A percentile compares a stretch with the other conserved stretches of the same genome.
Conservation (phyloP, 2,113 vertebrate species). For the Melanocharis versteri region DNA sequence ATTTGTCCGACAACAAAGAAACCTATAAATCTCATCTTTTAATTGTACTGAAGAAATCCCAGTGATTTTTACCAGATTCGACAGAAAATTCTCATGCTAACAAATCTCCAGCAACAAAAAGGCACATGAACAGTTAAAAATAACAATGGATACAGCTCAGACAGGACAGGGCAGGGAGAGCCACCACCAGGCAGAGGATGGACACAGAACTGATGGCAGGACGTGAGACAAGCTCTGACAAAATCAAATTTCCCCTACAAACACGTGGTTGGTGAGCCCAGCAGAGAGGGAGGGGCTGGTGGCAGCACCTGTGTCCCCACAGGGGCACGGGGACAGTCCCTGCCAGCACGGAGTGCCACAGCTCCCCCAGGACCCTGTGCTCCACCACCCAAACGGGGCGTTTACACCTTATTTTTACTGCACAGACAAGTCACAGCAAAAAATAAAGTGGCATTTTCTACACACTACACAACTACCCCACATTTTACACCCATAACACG, state of each 20-base stretch:
- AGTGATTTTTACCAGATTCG: background rate
- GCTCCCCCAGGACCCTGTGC: background rate
- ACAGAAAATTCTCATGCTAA: background rate
- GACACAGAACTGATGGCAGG: background rate
- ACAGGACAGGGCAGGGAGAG: background rate
- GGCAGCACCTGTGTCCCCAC: background rate
- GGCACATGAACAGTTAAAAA: background rate
- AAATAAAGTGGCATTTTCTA: background rate
- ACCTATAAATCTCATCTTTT: background rate
- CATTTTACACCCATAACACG: background rate
- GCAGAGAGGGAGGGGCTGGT: background rate
- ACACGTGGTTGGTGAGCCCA: background rate
- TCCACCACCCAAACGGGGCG: background rate
- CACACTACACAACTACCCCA: background rate
- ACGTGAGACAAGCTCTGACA: fast-evolving
- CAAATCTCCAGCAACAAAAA: background rate
- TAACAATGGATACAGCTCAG: background rate
- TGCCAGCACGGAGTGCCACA: background rate
- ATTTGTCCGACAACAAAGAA: background rate
- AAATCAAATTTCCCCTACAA: background rate
- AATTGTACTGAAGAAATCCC: constrained; percentile 5
- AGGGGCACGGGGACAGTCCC: background rate
- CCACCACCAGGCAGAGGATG: background rate
- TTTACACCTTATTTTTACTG: fast-evolving
- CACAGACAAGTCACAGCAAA: background rate